These are phyloP conservation scores for Apostichopus californicus DNA, from an alignment of 35 echinoderm and acorn worm genomes.

Conservation along the genomic window DNA sequence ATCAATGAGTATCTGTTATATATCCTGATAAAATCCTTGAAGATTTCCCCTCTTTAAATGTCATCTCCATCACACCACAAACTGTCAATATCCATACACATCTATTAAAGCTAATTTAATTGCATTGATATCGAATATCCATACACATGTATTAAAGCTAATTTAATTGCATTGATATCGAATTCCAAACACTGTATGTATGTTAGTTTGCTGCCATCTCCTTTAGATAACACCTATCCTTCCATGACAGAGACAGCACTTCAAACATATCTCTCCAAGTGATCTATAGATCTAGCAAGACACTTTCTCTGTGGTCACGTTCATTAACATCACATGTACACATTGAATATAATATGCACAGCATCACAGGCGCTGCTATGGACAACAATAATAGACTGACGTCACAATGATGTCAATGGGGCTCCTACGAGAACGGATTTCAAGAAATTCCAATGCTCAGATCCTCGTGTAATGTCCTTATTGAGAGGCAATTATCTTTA, in stretches of 20 bases:
- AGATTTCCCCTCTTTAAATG: too few relatives aligned
- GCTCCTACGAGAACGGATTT: not conserved
- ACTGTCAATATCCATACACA: too few relatives aligned
- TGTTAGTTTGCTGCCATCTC: not conserved
- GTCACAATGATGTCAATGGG: constrained; percentile 1
- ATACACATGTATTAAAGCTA: too few relatives aligned
- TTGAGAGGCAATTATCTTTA: constrained; percentile 1
- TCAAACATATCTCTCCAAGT: not conserved
- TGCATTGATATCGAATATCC: too few relatives aligned
- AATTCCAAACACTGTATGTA: too few relatives aligned
- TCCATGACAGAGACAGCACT: not conserved
- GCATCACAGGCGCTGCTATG: constrained; percentile 5
- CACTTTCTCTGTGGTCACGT: not conserved
- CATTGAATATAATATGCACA: not conserved
- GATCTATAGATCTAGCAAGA: not conserved
- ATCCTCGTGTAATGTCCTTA: not conserved
- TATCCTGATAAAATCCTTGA: too few relatives aligned
- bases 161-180: too few relatives aligned
- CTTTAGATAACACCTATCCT: not conserved
- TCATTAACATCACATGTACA: not conserved
- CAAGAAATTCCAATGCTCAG: not conserved
- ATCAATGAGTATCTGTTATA: too few relatives aligned
- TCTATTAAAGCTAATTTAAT: too few relatives aligned
- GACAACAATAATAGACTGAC: constrained; percentile 4
- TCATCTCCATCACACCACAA: too few relatives aligned